Conservation (phyloP, 2,113 vertebrate species). For the Protobothrops mucrosquamatus region DNA sequence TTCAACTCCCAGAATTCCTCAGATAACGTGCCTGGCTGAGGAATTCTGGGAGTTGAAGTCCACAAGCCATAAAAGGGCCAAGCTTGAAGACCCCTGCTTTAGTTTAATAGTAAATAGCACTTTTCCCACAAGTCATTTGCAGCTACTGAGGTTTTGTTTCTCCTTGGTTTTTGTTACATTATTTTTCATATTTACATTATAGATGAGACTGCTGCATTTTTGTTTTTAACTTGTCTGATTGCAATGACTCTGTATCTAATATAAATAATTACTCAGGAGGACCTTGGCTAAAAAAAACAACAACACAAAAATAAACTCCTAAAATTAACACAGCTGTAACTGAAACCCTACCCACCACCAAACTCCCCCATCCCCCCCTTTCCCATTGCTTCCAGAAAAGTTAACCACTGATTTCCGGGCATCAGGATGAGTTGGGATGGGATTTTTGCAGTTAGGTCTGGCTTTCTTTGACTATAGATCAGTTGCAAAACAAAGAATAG, state of each 20-base stretch:
- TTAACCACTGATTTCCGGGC: constrained; percentile 12
- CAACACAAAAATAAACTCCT: not conserved
- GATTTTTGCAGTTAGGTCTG: not conserved
- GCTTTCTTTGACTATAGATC: not conserved
- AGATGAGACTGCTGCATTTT: not conserved
- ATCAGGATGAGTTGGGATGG: not conserved
- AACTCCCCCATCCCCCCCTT: not conserved
- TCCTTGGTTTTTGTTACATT: not conserved
- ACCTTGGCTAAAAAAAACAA: not conserved
- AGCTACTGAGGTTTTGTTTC: not conserved
- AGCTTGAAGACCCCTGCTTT: not conserved
- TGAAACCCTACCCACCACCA: not conserved
- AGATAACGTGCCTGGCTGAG: no score
- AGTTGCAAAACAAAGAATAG: not conserved
- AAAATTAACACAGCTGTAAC: not conserved
- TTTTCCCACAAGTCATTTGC: not conserved
- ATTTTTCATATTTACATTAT: not conserved
- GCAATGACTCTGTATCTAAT: not conserved
- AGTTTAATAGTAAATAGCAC: not conserved
- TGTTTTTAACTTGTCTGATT: not conserved
- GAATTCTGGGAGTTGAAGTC: no score
- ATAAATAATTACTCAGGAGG: not conserved
- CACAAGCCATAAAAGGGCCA: no score
- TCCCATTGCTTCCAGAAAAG: not conserved
- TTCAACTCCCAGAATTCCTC: no score